phyloP scores from a whole-genome alignment of 2,113 vertebrate species.

The Phalacrocorax pelagicus region DNA sequence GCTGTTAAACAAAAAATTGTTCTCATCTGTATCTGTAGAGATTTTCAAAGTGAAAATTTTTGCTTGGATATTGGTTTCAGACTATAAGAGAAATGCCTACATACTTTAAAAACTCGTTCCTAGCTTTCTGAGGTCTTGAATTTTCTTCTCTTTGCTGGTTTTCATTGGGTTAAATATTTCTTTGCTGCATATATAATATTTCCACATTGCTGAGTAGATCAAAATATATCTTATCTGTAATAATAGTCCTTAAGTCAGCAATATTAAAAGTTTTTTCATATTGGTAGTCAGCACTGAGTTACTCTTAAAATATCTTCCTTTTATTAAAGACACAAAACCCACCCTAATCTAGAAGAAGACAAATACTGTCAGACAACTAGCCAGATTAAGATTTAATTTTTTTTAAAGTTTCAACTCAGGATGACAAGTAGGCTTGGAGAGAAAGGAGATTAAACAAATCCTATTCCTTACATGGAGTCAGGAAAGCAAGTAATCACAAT shows the following conservation, averaged over 20 bases:
- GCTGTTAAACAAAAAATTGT: neutral
- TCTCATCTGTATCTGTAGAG: neutral
- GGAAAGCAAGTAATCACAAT: constrained; percentile 2
- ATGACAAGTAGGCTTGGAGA: constrained; percentile 53
- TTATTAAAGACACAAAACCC: neutral
- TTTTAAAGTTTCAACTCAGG: neutral
- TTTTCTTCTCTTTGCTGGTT: neutral
- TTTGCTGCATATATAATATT: neutral
- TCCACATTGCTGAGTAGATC: neutral
- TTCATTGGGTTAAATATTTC: neutral
- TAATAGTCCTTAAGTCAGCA: neutral
- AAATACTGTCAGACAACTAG: constrained; percentile 7
- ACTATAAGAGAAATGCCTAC: neutral
- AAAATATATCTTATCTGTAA: neutral
- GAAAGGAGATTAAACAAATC: constrained; percentile 70
- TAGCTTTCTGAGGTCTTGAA: neutral
- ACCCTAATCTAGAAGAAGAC: constrained; percentile 1
- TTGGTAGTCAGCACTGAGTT: neutral
- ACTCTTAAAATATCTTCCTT: neutral
- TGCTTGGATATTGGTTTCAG: neutral
- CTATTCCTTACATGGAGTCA: constrained; percentile 45
- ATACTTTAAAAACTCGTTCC: neutral
- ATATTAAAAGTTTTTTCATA: neutral
- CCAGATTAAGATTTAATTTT: constrained; percentile 54
- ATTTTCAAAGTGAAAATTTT: neutral